Evolutionary conservation across 2,113 vertebrate genomes (phyloP), one percentile per base, ranked within the genome.

Genomic region (Thalassoma bifasciatum): DNA sequence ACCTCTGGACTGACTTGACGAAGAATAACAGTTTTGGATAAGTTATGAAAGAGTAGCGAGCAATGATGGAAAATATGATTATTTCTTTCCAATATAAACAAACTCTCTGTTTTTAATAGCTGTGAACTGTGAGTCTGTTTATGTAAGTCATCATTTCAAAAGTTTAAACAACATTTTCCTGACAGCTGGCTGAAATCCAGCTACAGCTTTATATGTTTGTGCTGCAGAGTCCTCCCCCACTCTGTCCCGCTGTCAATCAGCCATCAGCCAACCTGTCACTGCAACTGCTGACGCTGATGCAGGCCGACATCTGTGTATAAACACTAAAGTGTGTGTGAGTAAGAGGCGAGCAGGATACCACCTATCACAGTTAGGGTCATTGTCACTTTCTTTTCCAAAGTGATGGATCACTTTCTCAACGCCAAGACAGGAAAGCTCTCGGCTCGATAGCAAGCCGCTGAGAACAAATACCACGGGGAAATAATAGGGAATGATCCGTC

Each of bases 201-300:
- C 64, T 30, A 1, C 2, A n/a, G 17, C 8, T 36, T 54, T 4
- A 11, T 37, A 67, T 36, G 24, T 6, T 38, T 23, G 22, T 37
- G 51, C 64, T 3, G 21, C 54, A 14, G 42, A 70, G 62, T 72
- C 71, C 60, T 70, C 51, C 44, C 19, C 6, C 71, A 4, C 63
- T 53, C 30, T n/a, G 57, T 59, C 70, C 72, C 12, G 40, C 75
- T 69, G 80, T 83, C 85, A 79, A 60, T 87, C 85, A 85, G 38
- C 51, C 24, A 8, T 68, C 72, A 63, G 22, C 44, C 17, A 0
- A 17, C 47, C 63, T n/a, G 66, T 58, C 53, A 4, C 21, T 1
- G 46, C 8, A 0, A 23, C 21, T 0, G 22, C 1, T 66, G 77
- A 86, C 37, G 21, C 61, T 82, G 50, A 89, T 63, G 64, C 67